Evolutionary conservation across 2,888 invertebrate species (phyloP), one percentile per base, ranked within the genome.

Genomic region (Argyresthia albistria): DNA sequence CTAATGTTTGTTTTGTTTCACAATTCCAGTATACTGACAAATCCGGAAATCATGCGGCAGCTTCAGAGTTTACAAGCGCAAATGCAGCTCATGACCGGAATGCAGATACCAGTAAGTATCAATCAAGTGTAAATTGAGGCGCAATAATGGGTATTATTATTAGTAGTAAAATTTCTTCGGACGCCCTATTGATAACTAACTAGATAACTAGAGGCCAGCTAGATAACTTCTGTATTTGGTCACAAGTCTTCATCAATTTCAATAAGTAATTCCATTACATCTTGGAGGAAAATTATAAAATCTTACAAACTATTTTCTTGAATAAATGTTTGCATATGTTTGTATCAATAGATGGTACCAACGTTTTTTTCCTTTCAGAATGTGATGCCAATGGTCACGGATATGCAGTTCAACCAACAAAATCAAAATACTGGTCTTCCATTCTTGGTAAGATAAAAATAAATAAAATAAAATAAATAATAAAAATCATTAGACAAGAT

Each of bases 31-130:
- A 89, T 95, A 61, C 75, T 96, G 52, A 93, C 93, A 51, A 96
- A 97, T 81, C 95, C 96, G 0, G 95, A 97, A 80, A 93, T 98
- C 46, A 88, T 98, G 73, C 89, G 97, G 53, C 97, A 97, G 66
- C 86, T 98, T 50, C 97, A 97, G 70, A 96, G 93, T 14, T 76
- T 94, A 57, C 93, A 94, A 66, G 89, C 88, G 8, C 88, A 89
- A 56, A 88, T 89, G 86, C 82, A 82, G 49, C 70, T 88, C 57
- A 84, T 88, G 77, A 77, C 88, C 10, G 83, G 86, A 51, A 79
- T 88, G 78, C 86, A 82, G 57, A 72, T 83, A 64, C 80, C 84
- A 55, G 84, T 87, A 57, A 79, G 84, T 75, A 50, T 25, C n/a
- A n/a, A n/a, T n/a, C n/a, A 48, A 15, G 9, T 25, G 15, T 25